phyloP scores from a whole-genome alignment of 2,797 vertebrate genomes.

The Perodicticus potto region DNA sequence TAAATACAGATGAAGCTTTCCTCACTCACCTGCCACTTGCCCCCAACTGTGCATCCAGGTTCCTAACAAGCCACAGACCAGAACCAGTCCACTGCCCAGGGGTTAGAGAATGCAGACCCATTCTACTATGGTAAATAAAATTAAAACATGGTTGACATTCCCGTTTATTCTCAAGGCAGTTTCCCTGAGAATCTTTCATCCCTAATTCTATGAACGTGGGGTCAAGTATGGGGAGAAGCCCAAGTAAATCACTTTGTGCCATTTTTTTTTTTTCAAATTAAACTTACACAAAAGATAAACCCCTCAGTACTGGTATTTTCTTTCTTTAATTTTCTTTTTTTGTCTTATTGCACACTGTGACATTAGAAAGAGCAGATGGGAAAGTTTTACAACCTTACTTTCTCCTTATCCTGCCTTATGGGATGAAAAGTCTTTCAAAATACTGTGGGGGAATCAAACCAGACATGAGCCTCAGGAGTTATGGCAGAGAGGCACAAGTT shows the following conservation, averaged over 20 bases:
- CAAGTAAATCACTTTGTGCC: fast-evolving
- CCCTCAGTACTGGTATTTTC: fast-evolving
- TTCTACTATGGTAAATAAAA: not conserved
- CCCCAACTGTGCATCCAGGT: too few species aligned
- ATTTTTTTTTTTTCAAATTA: not conserved
- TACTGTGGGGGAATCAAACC: not conserved
- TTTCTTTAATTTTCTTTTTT: not conserved
- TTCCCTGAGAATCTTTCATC: fast-evolving
- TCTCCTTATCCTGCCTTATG: not conserved
- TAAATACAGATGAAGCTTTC: too few species aligned
- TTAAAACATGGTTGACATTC: fast-evolving
- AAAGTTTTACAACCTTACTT: not conserved
- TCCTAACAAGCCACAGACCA: too few species aligned
- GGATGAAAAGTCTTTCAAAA: not conserved
- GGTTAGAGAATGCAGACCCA: too few species aligned
- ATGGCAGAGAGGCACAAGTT: fast-evolving
- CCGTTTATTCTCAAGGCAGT: fast-evolving
- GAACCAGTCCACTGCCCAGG: too few species aligned
- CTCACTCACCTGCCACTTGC: too few species aligned
- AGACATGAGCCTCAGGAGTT: not conserved
- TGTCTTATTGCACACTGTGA: not conserved
- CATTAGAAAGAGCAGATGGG: not conserved
- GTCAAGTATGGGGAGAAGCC: not conserved
- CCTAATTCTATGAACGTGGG: not conserved
- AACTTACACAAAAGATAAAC: not conserved